Base-by-base conservation (phyloP, 2,797 vertebrate species). In the Poliocrania exsul region DNA sequence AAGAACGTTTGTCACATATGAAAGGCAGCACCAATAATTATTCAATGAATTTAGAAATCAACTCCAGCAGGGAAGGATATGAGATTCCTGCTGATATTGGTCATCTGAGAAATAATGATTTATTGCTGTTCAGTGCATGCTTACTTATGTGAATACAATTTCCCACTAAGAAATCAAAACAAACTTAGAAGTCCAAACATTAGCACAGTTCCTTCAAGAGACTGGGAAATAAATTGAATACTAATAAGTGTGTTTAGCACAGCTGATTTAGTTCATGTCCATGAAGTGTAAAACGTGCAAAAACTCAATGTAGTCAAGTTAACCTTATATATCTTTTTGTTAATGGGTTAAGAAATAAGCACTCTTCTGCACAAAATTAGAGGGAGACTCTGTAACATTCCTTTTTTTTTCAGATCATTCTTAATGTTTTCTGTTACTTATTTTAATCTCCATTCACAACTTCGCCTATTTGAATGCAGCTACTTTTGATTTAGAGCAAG, bases 41-140 rank as follows among this genome's bases (percentile, higher is more conserved):
- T 97, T 97, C 97, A 98, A 98, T 98, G 97, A 97, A 97, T 98
- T 97, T 96, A 91, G 88, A 97, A 98, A 97, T 97, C 96, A 97
- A 3, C 96, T 97, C 97, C 97, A 97, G 96, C 97, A 96, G 97
- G 81, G 97, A 98, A 97, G 95, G 95, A 86, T 97, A 98, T 97
- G 97, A 98, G 97, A 93, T 93, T 97, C 97, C 97, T 96, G 96
- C 97, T 98, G 97, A 87, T 97, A 96, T 57, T 98, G 98, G 98
- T 97, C 97, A 98, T 97, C 95, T 97, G 97, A 97, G 97, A 98
- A 98, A 98, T 98, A 97, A 97, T 97, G 97, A 98, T 97, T 98
- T 98, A 98, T 97, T 97, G 97, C 95, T 96, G 79, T 95, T 97
- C 86, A 95, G 92, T 96, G 75, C 96, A 94, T 58, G 95, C 93